These are phyloP conservation scores for Octomys mimax DNA, from an alignment of 2,797 vertebrate species.

Conservation along the genomic window DNA sequence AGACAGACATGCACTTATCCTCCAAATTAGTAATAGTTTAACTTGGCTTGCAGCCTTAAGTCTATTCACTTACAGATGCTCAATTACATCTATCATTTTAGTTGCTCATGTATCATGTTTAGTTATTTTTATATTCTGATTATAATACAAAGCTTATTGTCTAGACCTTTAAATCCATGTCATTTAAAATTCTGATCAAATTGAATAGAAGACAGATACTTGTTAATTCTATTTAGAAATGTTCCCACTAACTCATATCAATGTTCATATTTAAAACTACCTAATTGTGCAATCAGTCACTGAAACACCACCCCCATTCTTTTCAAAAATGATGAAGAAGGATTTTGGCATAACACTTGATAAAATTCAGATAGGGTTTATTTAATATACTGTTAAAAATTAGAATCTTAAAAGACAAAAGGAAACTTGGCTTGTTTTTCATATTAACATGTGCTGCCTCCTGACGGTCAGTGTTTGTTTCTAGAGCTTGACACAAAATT, in stretches of 20 bases:
- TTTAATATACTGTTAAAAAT: background rate
- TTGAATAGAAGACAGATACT: background rate
- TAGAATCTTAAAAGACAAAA: background rate
- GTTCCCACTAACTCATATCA: background rate
- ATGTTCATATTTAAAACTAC: background rate
- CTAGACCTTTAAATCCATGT: constrained; percentile 18
- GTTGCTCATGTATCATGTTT: background rate
- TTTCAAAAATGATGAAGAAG: background rate
- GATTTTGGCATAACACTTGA: background rate
- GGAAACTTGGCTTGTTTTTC: background rate
- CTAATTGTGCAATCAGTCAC: background rate
- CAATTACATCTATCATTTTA: constrained; percentile 9
- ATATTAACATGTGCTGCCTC: background rate
- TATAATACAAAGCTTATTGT: background rate
- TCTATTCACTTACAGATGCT: background rate
- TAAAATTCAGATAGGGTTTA: background rate
- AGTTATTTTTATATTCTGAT: constrained; percentile 41
- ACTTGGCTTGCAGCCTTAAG: background rate
- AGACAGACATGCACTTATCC: background rate
- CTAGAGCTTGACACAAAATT: background rate
- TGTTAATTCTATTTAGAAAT: background rate
- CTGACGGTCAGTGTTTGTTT: background rate
- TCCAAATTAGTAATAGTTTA: background rate
- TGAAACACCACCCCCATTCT: background rate
- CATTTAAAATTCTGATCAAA: constrained; percentile 38